A percentile compares a stretch with the other conserved stretches of the same genome.
Evolutionary conservation across 2,888 invertebrate genomes (phyloP).

Genomic region (Diaphora mendica): DNA sequence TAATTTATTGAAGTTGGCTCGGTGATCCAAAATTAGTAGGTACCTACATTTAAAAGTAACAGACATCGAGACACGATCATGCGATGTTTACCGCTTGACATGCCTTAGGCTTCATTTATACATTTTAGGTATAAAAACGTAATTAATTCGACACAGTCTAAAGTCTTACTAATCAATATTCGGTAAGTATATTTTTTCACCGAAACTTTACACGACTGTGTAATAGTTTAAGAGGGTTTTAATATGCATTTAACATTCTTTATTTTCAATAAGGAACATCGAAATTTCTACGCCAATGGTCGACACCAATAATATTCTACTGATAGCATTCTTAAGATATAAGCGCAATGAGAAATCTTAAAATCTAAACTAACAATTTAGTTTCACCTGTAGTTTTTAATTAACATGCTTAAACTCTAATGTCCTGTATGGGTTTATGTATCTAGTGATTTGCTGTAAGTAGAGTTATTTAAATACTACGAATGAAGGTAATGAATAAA

Average conservation of each 20-base stretch:
- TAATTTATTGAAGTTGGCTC: slow-evolving; percentile 47
- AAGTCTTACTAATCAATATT: slow-evolving; percentile 24
- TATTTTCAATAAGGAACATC: slow-evolving; percentile 24
- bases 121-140: slow-evolving; percentile 27
- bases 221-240: slow-evolving; percentile 25
- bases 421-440: slow-evolving; percentile 12
- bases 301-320: slow-evolving; percentile 32
- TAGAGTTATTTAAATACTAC: slow-evolving; percentile 24
- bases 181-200: slow-evolving; percentile 28
- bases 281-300: slow-evolving; percentile 27
- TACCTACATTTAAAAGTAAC: slow-evolving; percentile 22
- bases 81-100: slow-evolving; percentile 26
- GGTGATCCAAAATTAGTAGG: slow-evolving; percentile 34
- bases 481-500: slow-evolving; percentile 16
- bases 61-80: slow-evolving; percentile 23
- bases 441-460: slow-evolving; percentile 4
- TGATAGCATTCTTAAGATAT: slow-evolving; percentile 23
- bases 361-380: slow-evolving; percentile 28
- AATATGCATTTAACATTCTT: slow-evolving; percentile 24
- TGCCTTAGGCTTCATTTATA: slow-evolving; percentile 25
- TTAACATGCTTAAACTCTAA: slow-evolving; percentile 20
- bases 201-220: slow-evolving; percentile 32
- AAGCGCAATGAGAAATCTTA: slow-evolving; percentile 26
- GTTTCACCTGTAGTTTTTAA: slow-evolving; percentile 15
- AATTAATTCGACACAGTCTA: slow-evolving; percentile 37